Evolutionary conservation across 2,113 vertebrate species (phyloP).

Genomic region (Cynocephalus volans): DNA sequence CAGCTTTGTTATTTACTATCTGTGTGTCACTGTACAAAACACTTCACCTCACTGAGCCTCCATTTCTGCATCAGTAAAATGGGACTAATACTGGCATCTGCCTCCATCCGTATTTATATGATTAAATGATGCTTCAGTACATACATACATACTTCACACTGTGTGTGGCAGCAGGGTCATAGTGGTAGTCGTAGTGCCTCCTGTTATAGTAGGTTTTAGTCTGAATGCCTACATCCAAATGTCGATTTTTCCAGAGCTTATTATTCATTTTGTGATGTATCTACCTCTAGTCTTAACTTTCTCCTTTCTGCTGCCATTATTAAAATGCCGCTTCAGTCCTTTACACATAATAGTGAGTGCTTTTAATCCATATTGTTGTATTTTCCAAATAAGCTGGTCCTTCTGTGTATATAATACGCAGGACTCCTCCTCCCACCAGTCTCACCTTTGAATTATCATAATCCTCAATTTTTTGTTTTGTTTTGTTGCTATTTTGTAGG

Average conservation of each 20-base stretch:
- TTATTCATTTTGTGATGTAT: not conserved
- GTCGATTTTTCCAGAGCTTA: not conserved
- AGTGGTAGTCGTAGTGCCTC: fast-evolving
- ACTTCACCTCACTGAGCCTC: not conserved
- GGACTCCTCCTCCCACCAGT: not conserved
- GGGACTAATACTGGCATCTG: not conserved
- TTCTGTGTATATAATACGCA: fast-evolving
- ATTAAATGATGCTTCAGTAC: not conserved
- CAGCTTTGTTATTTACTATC: not conserved
- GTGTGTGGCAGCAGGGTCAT: fast-evolving
- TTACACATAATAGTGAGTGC: not conserved
- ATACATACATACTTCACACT: fast-evolving
- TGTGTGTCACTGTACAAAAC: not conserved
- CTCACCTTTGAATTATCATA: not conserved
- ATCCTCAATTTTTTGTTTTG: no score
- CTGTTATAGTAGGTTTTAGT: not conserved
- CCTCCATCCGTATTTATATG: not conserved
- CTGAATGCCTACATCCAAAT: not conserved
- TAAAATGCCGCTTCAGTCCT: not conserved
- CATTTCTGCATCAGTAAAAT: not conserved
- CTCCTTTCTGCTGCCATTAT: not conserved
- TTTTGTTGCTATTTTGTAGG: slow-evolving; percentile 81
- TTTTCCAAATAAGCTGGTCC: not conserved
- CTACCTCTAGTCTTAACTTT: not conserved
- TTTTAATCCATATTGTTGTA: not conserved